These are phyloP conservation scores for Hybos culiciformis DNA, from an alignment of 2,888 invertebrate genomes.

Conservation along the genomic window DNA sequence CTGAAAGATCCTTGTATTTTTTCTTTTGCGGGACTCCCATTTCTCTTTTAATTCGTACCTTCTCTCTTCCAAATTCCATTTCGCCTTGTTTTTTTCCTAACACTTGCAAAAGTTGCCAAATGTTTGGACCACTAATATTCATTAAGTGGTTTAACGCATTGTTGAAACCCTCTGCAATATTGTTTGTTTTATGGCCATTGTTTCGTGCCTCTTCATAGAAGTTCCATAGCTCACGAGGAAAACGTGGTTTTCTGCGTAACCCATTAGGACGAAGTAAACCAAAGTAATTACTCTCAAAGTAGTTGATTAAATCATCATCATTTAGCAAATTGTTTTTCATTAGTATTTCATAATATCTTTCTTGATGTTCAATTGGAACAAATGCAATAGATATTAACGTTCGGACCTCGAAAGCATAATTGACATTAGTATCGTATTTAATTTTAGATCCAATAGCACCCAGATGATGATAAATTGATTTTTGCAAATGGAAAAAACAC, in stretches of 20 bases:
- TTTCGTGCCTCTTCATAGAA: not conserved
- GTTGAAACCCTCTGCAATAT: not conserved
- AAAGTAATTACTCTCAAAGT: not conserved
- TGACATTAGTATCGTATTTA: not conserved
- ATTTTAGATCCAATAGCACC: not conserved
- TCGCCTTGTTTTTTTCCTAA: not conserved
- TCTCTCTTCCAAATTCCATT: not conserved
- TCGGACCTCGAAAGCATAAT: not conserved
- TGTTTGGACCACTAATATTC: not conserved
- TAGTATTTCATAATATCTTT: slow-evolving; percentile 1
- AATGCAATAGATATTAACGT: not conserved
- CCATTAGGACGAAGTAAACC: not conserved
- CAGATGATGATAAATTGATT: not conserved
- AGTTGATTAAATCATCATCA: not conserved
- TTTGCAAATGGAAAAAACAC: not conserved
- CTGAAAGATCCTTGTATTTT: not conserved
- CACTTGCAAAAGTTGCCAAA: not conserved
- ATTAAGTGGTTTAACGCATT: not conserved
- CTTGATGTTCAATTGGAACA: not conserved
- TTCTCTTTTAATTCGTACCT: not conserved
- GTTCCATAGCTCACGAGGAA: not conserved
- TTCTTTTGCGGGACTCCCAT: not conserved
- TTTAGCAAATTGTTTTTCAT: not conserved
- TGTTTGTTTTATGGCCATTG: not conserved
- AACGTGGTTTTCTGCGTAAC: not conserved